phyloP scores from a whole-genome alignment of 37 sponge, comb jelly and placozoan species.

The Eunapius fragilis region DNA sequence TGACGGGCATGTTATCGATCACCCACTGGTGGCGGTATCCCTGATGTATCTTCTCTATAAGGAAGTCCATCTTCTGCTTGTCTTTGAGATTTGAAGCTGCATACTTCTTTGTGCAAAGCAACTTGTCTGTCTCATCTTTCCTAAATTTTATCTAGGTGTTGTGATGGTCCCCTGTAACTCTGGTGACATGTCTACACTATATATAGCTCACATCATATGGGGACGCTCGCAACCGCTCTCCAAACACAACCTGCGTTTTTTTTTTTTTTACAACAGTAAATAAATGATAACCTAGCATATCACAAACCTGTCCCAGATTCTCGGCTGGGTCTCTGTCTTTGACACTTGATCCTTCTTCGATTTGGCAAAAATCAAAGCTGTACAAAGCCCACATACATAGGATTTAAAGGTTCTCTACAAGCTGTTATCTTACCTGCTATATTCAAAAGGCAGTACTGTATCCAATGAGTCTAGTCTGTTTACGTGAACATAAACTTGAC shows the following conservation, averaged over 20 bases:
- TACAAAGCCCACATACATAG: neutral
- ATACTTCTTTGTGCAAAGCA: slow-evolving; percentile 29
- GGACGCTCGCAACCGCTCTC: slow-evolving; percentile 70
- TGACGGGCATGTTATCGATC: slow-evolving; percentile 98
- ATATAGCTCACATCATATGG: slow-evolving; percentile 45
- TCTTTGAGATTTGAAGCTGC: slow-evolving; percentile 20
- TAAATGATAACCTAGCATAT: neutral
- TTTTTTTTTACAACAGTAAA: neutral
- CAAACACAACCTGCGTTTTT: slow-evolving; percentile 73
- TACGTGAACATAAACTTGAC: slow-evolving; percentile 81
- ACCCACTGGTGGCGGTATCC: slow-evolving; percentile 88
- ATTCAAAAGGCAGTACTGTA: slow-evolving; percentile 94
- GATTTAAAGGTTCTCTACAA: neutral
- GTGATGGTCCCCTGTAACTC: neutral
- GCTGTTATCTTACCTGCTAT: slow-evolving; percentile 67
- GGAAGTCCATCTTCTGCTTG: slow-evolving; percentile 49
- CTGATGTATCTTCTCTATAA: slow-evolving; percentile 66
- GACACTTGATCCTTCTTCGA: slow-evolving; percentile 4
- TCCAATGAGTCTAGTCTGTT: slow-evolving; percentile 91
- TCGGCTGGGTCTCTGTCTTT: slow-evolving; percentile 83
- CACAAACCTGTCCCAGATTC: slow-evolving; percentile 93
- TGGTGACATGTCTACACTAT: neutral
- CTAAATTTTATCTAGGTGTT: slow-evolving; percentile 33
- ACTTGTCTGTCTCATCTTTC: slow-evolving; percentile 15
- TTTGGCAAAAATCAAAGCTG: slow-evolving; percentile 95